phyloP scores from a whole-genome alignment of 1,140 invertebrate species.

The Nilaparvata lugens region DNA sequence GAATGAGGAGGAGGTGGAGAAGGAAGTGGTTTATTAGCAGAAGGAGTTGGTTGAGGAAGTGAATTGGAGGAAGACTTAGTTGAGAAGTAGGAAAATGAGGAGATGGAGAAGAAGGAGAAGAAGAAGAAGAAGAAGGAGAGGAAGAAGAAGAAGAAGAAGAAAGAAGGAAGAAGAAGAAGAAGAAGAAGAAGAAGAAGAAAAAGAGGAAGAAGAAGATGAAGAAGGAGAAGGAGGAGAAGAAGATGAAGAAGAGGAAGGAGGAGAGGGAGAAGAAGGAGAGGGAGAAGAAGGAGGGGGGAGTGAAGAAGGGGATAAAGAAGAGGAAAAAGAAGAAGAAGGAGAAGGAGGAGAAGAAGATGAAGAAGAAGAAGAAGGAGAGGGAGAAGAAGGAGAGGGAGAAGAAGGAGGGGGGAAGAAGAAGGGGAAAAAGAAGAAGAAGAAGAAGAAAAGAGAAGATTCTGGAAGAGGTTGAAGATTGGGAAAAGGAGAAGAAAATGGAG shows the following conservation, averaged over 20 bases:
- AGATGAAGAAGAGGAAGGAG: conserved; percentile 2
- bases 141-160: conserved; percentile 1
- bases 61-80: too few species aligned
- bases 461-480: background rate
- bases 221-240: conserved; percentile 1
- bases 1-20: too few species aligned
- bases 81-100: background rate
- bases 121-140: conserved; percentile 5
- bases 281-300: conserved; percentile 9
- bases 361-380: conserved; percentile 10
- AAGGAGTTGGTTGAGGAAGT: too few species aligned
- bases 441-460: background rate
- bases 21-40: too few species aligned
- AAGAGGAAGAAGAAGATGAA: conserved; percentile 2
- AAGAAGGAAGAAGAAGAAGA: background rate
- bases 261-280: conserved; percentile 5
- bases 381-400: conserved; percentile 9
- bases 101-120: conserved; percentile 7
- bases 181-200: conserved; percentile 9
- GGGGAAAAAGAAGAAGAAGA: background rate
- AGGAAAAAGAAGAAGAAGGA: conserved; percentile 14
- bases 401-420: background rate
- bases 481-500: background rate
- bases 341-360: conserved; percentile 10
- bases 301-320: conserved; percentile 10